Percentiles rank a stretch among this genome's conserved stretches.
Evolutionary conservation across 2,797 vertebrate species (phyloP).

Genomic region (Pachyuromys duprasi): DNA sequence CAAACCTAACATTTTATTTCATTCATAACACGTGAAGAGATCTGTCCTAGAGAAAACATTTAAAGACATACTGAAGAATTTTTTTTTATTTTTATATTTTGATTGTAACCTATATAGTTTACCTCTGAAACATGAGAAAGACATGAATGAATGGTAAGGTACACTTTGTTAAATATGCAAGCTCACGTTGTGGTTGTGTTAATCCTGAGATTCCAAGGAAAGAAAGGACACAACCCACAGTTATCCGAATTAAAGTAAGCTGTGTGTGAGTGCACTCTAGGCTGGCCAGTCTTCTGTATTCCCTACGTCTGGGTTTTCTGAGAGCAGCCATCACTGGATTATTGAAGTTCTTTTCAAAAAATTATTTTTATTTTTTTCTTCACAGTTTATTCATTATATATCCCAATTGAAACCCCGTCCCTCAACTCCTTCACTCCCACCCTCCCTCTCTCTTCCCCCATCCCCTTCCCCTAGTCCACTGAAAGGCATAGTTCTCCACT

Average conservation of each 20-base stretch:
- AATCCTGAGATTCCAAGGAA: background rate
- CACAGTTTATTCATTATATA: too few relatives aligned
- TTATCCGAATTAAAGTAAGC: background rate
- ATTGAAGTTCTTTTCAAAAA: background rate
- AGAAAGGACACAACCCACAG: background rate
- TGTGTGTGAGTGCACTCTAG: background rate
- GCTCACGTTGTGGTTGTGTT: background rate
- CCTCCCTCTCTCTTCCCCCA: too few relatives aligned
- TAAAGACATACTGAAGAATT: background rate
- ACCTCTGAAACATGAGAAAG: background rate
- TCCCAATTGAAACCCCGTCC: too few relatives aligned
- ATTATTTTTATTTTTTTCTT: too few relatives aligned
- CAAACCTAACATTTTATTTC: background rate
- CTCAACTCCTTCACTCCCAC: too few relatives aligned
- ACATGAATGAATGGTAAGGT: background rate
- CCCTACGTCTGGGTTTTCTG: background rate
- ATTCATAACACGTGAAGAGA: background rate
- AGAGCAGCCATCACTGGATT: background rate
- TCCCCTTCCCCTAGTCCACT: too few relatives aligned
- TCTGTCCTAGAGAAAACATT: background rate
- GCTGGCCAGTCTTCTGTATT: background rate
- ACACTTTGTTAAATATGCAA: background rate
- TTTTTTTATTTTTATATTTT: background rate
- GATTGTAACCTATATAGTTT: background rate
- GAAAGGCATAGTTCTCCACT: too few relatives aligned